These are phyloP conservation scores for Epinotia nisella DNA, from an alignment of 2,888 invertebrate species.

Conservation along the genomic window DNA sequence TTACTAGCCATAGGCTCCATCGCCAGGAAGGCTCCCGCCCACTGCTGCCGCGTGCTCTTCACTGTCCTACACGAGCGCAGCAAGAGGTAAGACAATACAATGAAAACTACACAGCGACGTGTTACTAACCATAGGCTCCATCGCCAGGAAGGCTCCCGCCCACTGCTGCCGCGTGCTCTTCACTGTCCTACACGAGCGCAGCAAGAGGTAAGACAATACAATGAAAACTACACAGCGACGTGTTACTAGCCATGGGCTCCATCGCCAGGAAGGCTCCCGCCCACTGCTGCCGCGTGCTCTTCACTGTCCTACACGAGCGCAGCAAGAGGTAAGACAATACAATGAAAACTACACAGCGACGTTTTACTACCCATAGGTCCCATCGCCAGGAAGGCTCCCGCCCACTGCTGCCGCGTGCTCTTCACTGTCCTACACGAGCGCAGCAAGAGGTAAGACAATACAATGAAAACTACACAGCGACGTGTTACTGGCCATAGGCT, in stretches of 20 bases:
- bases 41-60: conserved; percentile 87
- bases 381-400: conserved; percentile 86
- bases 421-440: conserved; percentile 87
- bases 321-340: conserved; percentile 74
- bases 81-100: conserved; percentile 59
- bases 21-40: conserved; percentile 86
- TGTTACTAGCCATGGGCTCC: conserved; percentile 89
- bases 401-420: conserved; percentile 87
- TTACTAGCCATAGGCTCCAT: conserved; percentile 89
- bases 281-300: conserved; percentile 87
- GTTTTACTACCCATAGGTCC: conserved; percentile 90
- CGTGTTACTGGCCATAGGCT: conserved; percentile 90
- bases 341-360: conserved; percentile 80
- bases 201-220: conserved; percentile 70
- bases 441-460: conserved; percentile 72
- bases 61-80: conserved; percentile 88
- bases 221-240: conserved; percentile 83
- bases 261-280: conserved; percentile 86
- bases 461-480: conserved; percentile 81
- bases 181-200: conserved; percentile 87
- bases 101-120: conserved; percentile 85
- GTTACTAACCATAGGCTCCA: conserved; percentile 89
- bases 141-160: conserved; percentile 86
- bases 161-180: conserved; percentile 88
- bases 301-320: conserved; percentile 87